Evolutionary conservation across 1,140 invertebrate genomes (phyloP).

Genomic region (Harpegnathos saltator): DNA sequence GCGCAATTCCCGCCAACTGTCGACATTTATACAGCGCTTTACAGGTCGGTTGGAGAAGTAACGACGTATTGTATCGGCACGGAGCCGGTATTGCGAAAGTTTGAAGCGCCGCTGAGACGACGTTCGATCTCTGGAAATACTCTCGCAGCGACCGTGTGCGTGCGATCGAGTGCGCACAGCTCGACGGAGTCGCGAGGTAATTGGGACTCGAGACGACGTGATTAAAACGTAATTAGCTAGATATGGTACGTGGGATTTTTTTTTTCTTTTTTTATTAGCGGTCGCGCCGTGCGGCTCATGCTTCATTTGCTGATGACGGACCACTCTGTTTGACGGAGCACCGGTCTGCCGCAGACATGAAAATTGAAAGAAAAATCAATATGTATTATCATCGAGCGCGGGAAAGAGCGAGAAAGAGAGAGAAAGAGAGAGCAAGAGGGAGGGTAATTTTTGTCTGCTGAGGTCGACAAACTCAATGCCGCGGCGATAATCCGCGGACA

Average conservation of each 20-base stretch:
- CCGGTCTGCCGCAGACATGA: background rate
- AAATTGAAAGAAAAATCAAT: conserved; percentile 55
- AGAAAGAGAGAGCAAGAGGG: no score
- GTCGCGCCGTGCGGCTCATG: background rate
- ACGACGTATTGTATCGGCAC: no score
- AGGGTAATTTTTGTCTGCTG: conserved; percentile 13
- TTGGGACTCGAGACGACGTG: conserved; percentile 35
- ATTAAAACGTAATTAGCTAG: conserved; percentile 39
- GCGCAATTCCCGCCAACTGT: no score
- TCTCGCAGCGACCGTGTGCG: background rate
- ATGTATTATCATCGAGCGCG: conserved; percentile 17
- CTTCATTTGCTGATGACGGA: conserved; percentile 22
- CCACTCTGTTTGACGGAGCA: conserved; percentile 3
- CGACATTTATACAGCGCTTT: no score
- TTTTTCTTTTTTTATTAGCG: conserved; percentile 21
- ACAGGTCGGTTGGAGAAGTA: no score
- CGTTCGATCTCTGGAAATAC: background rate
- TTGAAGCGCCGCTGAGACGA: no score
- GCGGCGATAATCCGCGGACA: background rate
- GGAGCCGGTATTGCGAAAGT: background rate
- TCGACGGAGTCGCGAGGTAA: conserved; percentile 3
- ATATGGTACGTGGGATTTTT: no score
- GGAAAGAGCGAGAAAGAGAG: no score
- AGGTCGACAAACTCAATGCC: conserved; percentile 15
- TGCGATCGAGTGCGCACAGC: no score